Base-by-base conservation (phyloP, 2,888 invertebrate genomes). In the Cryptocephalus moraei region DNA sequence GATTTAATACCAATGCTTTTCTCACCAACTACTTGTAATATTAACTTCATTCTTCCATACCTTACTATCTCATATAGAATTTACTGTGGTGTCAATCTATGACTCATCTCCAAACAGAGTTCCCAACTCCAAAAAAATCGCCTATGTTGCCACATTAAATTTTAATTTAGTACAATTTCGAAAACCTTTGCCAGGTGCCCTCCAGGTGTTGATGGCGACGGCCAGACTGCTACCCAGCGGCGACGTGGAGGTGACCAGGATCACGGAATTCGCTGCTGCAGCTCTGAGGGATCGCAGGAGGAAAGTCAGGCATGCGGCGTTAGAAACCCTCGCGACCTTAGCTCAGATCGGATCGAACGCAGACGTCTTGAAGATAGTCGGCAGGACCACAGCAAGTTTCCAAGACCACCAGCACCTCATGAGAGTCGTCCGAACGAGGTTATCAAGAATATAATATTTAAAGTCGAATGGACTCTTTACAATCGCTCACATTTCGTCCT, bases 291-390 rank as follows among this genome's bases (percentile, higher is more conserved):
- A 68, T 65, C 80, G 78, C 56, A 89, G 84, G 59, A 79, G 82
- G 65, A 80, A 80, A 59, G 92, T 84, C 52, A 80, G 79, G 61
- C 91, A 79, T 72, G 91, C 79, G 52, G 86, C 78, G 47, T 77
- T 91, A 45, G 91, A 91, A 66, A 82, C 86, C 33, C 70, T 90
- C 41, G 86, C 91, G 0, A 82, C 85, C 22, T 68, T 91, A 39
- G 86, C 86, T 2, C 86, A 88, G 68, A 78, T 86, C 46, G 73
- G 81, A 55, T 79, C 81, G 1, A 73, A 75, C 32, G 73, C 76
- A 0, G 78, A 81, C 1, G 80, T 86, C 11, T 62, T 86, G 43
- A 75, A 80, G 11, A 79, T 81, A 1, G 82, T 84, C 2, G 73
- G 79, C 39, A 70, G 76, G 43, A 51, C 49, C 39, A 48, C 56